Conservation (phyloP, 2,113 vertebrate species). For the Malurus melanocephalus region DNA sequence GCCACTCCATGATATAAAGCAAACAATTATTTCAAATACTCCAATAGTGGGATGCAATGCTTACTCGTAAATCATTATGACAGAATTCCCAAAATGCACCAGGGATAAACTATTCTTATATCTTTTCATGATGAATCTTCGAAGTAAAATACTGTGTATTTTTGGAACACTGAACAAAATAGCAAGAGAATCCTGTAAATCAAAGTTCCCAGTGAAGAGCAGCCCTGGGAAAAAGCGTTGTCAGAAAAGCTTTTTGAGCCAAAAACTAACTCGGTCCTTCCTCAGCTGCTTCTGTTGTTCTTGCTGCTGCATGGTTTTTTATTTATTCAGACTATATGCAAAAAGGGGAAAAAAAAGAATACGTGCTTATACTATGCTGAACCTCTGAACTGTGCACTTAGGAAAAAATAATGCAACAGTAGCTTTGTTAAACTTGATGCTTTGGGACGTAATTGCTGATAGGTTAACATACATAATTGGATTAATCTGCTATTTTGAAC, state of each 20-base stretch:
- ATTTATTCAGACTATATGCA: neutral
- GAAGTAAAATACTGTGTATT: neutral
- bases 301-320: neutral
- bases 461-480: neutral
- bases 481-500: neutral
- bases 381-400: neutral
- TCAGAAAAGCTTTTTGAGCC: neutral
- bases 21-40: neutral
- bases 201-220: neutral
- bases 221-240: neutral
- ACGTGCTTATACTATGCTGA: neutral
- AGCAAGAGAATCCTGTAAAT: neutral
- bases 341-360: neutral
- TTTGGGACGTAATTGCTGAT: neutral
- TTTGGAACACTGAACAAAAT: neutral
- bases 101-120: neutral
- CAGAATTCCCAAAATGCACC: neutral
- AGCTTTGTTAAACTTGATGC: neutral
- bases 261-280: neutral
- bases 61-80: neutral
- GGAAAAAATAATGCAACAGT: neutral
- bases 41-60: neutral
- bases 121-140: neutral
- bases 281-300: neutral
- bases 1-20: neutral